Conservation (phyloP, 1,140 invertebrate species). For the Oryctes rhinoceros region DNA sequence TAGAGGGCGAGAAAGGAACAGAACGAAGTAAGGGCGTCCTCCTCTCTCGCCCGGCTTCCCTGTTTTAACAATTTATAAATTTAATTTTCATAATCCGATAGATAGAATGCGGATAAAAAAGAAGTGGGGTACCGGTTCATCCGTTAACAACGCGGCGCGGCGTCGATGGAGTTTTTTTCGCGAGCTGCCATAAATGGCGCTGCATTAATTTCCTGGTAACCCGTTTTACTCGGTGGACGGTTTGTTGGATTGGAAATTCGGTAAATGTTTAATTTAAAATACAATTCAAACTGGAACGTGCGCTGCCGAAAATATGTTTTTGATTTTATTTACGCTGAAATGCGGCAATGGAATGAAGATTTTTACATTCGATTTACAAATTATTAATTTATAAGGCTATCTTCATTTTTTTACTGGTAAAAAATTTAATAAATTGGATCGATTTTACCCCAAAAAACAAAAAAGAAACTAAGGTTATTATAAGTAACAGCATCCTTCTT, state of each 20-base stretch:
- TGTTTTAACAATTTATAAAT: constrained; percentile 7
- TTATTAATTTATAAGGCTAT: too few species aligned
- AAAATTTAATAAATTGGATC: too few species aligned
- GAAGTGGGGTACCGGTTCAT: neutral
- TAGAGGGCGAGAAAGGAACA: neutral
- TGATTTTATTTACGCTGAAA: neutral
- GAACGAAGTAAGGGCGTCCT: neutral
- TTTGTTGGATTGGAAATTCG: neutral
- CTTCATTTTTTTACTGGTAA: too few species aligned
- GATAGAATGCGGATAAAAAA: neutral
- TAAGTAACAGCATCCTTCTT: too few species aligned
- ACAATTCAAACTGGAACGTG: neutral
- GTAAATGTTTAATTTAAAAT: neutral
- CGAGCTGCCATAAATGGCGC: neutral
- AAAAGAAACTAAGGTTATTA: too few species aligned
- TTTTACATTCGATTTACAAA: too few species aligned
- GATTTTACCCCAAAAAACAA: too few species aligned
- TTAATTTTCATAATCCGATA: constrained; percentile 19
- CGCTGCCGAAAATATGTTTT: neutral
- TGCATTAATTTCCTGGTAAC: neutral
- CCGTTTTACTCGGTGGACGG: neutral
- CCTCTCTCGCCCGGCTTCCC: neutral
- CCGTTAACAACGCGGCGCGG: neutral
- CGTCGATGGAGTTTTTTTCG: neutral
- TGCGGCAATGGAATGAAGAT: too few species aligned